These are phyloP conservation scores for Onthophagus sagittarius DNA, from an alignment of 2,888 invertebrate species.

Conservation along the genomic window DNA sequence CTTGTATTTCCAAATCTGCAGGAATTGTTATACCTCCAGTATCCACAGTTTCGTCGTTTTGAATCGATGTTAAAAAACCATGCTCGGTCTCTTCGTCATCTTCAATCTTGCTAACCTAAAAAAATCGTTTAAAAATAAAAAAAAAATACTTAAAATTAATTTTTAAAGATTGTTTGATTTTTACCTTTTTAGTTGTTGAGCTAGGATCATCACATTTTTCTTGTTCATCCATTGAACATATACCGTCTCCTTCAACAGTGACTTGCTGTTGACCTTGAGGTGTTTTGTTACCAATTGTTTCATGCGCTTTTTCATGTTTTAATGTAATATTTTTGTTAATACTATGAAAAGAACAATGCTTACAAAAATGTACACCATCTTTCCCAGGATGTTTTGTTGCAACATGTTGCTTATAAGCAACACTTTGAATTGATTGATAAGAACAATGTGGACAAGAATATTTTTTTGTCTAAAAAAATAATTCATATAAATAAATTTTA, in stretches of 20 bases:
- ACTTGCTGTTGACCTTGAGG: conserved; percentile 4
- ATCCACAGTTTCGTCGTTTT: conserved; percentile 50
- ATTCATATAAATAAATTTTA: neutral
- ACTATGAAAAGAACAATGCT: conserved; percentile 55
- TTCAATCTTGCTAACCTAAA: conserved; percentile 10
- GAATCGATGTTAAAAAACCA: conserved; percentile 36
- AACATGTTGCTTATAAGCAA: conserved; percentile 62
- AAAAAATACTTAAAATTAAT: neutral
- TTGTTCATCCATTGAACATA: neutral
- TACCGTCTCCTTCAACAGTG: neutral
- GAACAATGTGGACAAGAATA: conserved; percentile 65
- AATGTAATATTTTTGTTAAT: conserved; percentile 55
- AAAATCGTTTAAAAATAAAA: neutral
- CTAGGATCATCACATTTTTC: neutral
- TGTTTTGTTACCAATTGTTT: conserved; percentile 27
- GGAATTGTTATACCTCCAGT: conserved; percentile 58
- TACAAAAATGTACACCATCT: conserved; percentile 53
- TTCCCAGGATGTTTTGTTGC: conserved; percentile 54
- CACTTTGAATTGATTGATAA: conserved; percentile 67
- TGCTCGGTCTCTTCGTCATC: conserved; percentile 51
- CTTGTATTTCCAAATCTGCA: conserved; percentile 45
- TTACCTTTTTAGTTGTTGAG: neutral
- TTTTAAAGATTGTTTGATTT: neutral
- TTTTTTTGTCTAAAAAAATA: conserved; percentile 34
- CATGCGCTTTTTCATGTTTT: conserved; percentile 55